Conservation (phyloP, 2,113 vertebrate species). For the Aptenodytes patagonicus region DNA sequence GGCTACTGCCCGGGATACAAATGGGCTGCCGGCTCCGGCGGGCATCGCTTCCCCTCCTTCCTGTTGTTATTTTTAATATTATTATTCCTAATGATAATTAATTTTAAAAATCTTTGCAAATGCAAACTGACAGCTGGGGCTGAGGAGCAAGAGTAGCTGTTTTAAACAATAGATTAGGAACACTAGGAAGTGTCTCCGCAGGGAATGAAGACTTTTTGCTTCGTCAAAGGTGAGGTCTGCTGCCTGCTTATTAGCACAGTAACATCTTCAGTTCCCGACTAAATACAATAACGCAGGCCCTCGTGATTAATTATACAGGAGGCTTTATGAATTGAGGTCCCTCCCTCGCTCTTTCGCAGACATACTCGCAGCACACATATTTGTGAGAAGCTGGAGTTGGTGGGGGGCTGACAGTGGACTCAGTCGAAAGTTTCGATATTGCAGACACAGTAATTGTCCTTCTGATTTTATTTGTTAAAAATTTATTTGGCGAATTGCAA, state of each 20-base stretch:
- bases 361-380: not conserved
- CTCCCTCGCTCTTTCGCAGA: not conserved
- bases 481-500: not conserved
- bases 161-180: not conserved
- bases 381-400: not conserved
- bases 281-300: slow-evolving; percentile 21
- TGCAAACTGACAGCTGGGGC: not conserved
- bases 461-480: slow-evolving; percentile 2
- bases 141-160: not conserved
- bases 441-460: not conserved
- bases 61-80: not conserved
- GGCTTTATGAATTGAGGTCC: not conserved
- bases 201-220: not conserved
- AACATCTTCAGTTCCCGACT: slow-evolving; percentile 21
- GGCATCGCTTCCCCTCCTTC: not conserved
- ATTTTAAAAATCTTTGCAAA: not conserved
- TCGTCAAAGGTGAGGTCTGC: not conserved
- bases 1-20: slow-evolving; percentile 17
- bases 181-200: not conserved
- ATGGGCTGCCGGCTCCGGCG: slow-evolving; percentile 12
- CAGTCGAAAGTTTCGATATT: slow-evolving; percentile 5
- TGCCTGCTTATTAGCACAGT: not conserved
- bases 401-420: not conserved
- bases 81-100: not conserved
- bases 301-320: not conserved